Evolutionary conservation across 2,113 vertebrate species (phyloP), one percentile per base, ranked within the genome.

Genomic region (Hemibagrus wyckioides): DNA sequence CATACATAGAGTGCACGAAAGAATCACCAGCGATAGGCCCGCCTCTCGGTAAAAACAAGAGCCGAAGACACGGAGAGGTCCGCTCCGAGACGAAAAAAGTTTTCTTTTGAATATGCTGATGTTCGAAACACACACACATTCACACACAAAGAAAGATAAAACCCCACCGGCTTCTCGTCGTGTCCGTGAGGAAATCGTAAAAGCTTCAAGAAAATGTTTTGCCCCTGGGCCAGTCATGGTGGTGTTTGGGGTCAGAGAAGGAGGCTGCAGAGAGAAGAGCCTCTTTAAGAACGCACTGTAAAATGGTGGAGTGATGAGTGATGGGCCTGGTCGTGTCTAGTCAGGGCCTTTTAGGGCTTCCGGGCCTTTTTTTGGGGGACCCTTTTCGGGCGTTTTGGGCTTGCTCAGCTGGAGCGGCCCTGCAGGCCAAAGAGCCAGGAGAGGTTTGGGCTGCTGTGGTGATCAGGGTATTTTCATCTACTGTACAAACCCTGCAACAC

Each of bases 1-100:
- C 92, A 92, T 92, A 92, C 87, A 88, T 36, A 79, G 85, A 86
- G 89, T 77, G 77, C 88, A 94, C 91, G 92, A 88, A 91, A 89
- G 92, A 83, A 87, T 91, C 90, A 90, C 86, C 91, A 88, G 91
- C 83, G 91, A 88, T 89, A 92, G 52, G 88, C 91, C 90, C 90
- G 91, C 86, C 93, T 92, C 91, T 93, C 91, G 86, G 87, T 54
- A 73, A 91, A 90, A 92, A 94, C 91, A 65, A 90, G 82, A 89
- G 77, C 52, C 71, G 82, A 80, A 89, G 82, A 89, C 80, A 83
- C 82, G 87, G 44, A 89, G 81, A 44, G 25, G 41, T 63, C 61
- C 15, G 77, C 71, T 52, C 48, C 33, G 79, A 61, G 87, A 6
- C 1, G 48, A 82, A 50, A 48, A 80, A 30, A 28, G 57, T 30